Conservation (phyloP, 2,888 invertebrate genomes). For the Arrhopalites spinosus region DNA sequence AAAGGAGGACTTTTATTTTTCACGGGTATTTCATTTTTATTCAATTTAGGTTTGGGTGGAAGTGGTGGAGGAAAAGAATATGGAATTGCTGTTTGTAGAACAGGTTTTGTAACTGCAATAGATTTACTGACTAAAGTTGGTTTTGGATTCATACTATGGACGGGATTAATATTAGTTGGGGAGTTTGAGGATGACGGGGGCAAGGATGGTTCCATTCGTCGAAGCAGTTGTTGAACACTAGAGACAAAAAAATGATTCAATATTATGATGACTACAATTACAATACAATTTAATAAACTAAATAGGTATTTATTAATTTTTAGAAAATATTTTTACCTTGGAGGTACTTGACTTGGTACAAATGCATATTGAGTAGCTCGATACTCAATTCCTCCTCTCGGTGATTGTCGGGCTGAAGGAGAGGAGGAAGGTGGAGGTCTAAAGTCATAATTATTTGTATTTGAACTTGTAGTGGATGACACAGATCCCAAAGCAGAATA, state of each 20-base stretch:
- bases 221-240: constrained; percentile 74
- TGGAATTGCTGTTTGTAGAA: constrained; percentile 73
- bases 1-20: constrained; percentile 31
- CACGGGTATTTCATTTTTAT: constrained; percentile 5
- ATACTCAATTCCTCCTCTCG: constrained; percentile 53
- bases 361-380: constrained; percentile 59
- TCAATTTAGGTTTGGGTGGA: constrained; percentile 56
- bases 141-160: constrained; percentile 67
- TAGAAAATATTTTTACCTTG: no score
- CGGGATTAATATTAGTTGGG: constrained; percentile 64
- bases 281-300: no score
- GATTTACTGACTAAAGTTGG: constrained; percentile 96
- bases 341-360: constrained; percentile 64
- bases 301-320: no score
- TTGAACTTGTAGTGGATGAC: constrained; percentile 15
- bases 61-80: constrained; percentile 55
- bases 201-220: constrained; percentile 66
- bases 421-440: constrained; percentile 36
- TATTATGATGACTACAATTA: no score
- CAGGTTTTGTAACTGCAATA: constrained; percentile 93
- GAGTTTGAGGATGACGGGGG: constrained; percentile 69
- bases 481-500: constrained; percentile 12
- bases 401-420: constrained; percentile 37
- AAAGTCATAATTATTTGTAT: constrained; percentile 22
- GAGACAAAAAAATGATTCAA: no score